A percentile compares a stretch with the other conserved stretches of the same genome.
These are phyloP conservation scores for Anoplopoma fimbria DNA, from an alignment of 2,113 vertebrate species.

Conservation along the genomic window DNA sequence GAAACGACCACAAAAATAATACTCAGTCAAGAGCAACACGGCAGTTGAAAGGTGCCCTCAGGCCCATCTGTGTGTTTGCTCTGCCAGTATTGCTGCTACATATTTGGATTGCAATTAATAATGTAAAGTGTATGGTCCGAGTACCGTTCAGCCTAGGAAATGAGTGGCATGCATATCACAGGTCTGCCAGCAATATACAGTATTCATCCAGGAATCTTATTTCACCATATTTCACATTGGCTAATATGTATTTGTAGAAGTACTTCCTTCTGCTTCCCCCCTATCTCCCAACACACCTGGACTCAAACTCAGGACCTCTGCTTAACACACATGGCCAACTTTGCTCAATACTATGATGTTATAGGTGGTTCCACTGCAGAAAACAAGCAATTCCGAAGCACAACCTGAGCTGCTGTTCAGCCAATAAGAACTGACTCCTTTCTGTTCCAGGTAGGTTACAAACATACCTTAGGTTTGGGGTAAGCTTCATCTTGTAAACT, in stretches of 20 bases:
- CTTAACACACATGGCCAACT: slow-evolving; percentile 66
- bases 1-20: slow-evolving; percentile 15
- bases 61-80: slow-evolving; percentile 21
- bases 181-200: slow-evolving; percentile 20
- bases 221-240: slow-evolving; percentile 37
- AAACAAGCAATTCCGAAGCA: slow-evolving; percentile 69
- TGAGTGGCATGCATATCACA: slow-evolving; percentile 29
- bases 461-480: slow-evolving; percentile 38
- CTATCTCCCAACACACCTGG: slow-evolving; percentile 72
- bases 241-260: slow-evolving; percentile 22
- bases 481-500: slow-evolving; percentile 53
- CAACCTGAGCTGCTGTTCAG: slow-evolving; percentile 45
- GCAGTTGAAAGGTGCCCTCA: slow-evolving; percentile 27
- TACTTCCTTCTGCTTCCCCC: slow-evolving; percentile 13
- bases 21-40: slow-evolving; percentile 20
- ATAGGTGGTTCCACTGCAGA: slow-evolving; percentile 71
- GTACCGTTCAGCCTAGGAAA: slow-evolving; percentile 45
- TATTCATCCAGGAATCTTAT: slow-evolving; percentile 40
- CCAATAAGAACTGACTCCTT: slow-evolving; percentile 56
- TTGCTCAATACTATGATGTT: slow-evolving; percentile 64
- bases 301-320: slow-evolving; percentile 50
- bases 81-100: slow-evolving; percentile 36
- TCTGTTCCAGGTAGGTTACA: slow-evolving; percentile 63
- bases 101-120: slow-evolving; percentile 63
- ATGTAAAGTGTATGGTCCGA: slow-evolving; percentile 33